Evolutionary conservation across 1,140 invertebrate genomes (phyloP).

Genomic region (Micrasema minimum): DNA sequence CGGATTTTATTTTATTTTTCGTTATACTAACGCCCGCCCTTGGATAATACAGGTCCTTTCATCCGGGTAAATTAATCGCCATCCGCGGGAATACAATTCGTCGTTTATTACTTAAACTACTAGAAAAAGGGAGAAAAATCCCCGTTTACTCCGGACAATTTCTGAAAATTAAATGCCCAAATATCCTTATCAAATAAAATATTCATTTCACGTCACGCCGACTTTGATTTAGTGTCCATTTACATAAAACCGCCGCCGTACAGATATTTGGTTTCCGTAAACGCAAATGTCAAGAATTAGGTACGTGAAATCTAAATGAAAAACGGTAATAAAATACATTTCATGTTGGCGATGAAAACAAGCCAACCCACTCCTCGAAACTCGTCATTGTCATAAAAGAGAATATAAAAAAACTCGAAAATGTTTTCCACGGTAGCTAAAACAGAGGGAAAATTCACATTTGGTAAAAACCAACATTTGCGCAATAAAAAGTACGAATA

Average conservation of each 20-base stretch:
- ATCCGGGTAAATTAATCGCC: no score
- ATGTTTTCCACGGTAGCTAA: constrained; percentile 11
- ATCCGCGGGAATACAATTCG: no score
- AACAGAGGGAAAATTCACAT: constrained; percentile 22
- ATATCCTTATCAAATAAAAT: constrained; percentile 1
- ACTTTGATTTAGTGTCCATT: constrained; percentile 9
- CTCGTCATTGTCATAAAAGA: constrained; percentile 30
- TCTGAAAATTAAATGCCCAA: no score
- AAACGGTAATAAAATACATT: constrained; percentile 37
- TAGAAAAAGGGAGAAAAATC: no score
- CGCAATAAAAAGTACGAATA: constrained; percentile 7
- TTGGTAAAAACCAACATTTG: constrained; percentile 14
- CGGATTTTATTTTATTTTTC: no score
- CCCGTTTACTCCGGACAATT: no score
- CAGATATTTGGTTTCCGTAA: constrained; percentile 14
- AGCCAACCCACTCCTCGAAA: constrained; percentile 29
- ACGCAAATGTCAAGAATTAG: constrained; percentile 13
- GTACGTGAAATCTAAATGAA: constrained; percentile 20
- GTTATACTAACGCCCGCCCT: no score
- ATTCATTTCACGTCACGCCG: constrained; percentile 18
- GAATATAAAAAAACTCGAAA: constrained; percentile 22
- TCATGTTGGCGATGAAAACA: constrained; percentile 15
- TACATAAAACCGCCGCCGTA: constrained; percentile 6
- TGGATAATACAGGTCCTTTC: no score
- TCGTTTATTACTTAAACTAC: no score